Evolutionary conservation across 64 coral and sea anemone species (phyloP).

Genomic region (Porites lutea): DNA sequence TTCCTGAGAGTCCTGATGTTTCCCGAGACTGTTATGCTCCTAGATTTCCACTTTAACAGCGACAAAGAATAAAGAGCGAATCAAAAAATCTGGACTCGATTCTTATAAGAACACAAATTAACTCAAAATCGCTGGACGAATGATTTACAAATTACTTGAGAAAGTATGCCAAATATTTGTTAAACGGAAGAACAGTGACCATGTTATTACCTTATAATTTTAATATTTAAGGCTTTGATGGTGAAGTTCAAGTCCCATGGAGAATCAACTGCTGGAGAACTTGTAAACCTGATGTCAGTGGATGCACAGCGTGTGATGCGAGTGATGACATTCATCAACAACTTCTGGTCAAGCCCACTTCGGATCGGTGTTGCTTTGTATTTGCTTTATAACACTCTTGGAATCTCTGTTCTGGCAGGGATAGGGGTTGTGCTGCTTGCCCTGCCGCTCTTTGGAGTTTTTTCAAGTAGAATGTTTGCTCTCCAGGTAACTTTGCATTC

Average conservation of each 20-base stretch:
- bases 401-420: conserved; percentile 77
- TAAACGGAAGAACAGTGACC: neutral
- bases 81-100: too few relatives aligned
- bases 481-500: conserved; percentile 50
- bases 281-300: conserved; percentile 85
- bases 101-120: too few relatives aligned
- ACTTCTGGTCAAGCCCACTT: conserved; percentile 77
- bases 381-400: conserved; percentile 73
- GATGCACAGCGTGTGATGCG: conserved; percentile 81
- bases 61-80: too few relatives aligned
- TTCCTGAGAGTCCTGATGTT: too few relatives aligned
- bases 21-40: too few relatives aligned
- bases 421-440: conserved; percentile 72
- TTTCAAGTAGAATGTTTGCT: conserved; percentile 35
- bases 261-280: conserved; percentile 79
- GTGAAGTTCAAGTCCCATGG: conserved; percentile 60
- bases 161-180: too few relatives aligned
- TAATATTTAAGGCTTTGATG: conserved; percentile 55
- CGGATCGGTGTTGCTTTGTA: conserved; percentile 68
- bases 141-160: too few relatives aligned
- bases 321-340: conserved; percentile 63
- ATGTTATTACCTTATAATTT: neutral
- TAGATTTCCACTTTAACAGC: too few relatives aligned
- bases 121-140: too few relatives aligned
- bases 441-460: conserved; percentile 52